Evolutionary conservation across 1,140 invertebrate species (phyloP).

Genomic region (Brachionus angularis): DNA sequence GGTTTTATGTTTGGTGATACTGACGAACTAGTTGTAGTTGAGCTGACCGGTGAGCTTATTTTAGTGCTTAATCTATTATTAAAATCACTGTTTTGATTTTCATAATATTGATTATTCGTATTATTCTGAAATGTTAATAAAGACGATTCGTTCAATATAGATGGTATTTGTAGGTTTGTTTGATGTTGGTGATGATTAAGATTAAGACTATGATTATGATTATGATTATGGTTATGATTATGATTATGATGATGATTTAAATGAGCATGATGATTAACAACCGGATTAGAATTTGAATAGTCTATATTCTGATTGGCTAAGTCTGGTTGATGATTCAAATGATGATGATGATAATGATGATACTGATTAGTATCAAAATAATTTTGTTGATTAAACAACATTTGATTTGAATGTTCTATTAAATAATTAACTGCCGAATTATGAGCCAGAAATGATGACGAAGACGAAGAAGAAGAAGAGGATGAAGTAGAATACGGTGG

Average conservation of each 20-base stretch:
- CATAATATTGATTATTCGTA: too few relatives aligned
- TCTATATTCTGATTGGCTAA: too few relatives aligned
- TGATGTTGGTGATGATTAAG: neutral
- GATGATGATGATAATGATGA: neutral
- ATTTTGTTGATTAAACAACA: constrained; percentile 33
- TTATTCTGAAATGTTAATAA: constrained; percentile 26
- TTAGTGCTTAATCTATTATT: neutral
- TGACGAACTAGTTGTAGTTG: too few relatives aligned
- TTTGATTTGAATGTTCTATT: constrained; percentile 22
- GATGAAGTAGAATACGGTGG: too few relatives aligned
- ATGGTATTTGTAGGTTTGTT: neutral
- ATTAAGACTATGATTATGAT: too few relatives aligned
- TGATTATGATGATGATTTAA: too few relatives aligned
- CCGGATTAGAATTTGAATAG: too few relatives aligned
- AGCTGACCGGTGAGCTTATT: constrained; percentile 20
- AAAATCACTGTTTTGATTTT: too few relatives aligned
- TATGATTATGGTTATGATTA: too few relatives aligned
- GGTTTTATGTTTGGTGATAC: constrained; percentile 4
- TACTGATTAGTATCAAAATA: constrained; percentile 18
- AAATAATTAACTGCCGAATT: too few relatives aligned
- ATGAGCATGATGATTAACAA: too few relatives aligned
- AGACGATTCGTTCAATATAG: neutral
- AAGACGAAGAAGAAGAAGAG: neutral
- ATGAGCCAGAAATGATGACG: neutral
- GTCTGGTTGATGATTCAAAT: too few relatives aligned